Percentiles rank a stretch among this genome's conserved stretches.
These are phyloP conservation scores for Isoperla grammatica DNA, from an alignment of 2,888 invertebrate genomes.

Conservation along the genomic window DNA sequence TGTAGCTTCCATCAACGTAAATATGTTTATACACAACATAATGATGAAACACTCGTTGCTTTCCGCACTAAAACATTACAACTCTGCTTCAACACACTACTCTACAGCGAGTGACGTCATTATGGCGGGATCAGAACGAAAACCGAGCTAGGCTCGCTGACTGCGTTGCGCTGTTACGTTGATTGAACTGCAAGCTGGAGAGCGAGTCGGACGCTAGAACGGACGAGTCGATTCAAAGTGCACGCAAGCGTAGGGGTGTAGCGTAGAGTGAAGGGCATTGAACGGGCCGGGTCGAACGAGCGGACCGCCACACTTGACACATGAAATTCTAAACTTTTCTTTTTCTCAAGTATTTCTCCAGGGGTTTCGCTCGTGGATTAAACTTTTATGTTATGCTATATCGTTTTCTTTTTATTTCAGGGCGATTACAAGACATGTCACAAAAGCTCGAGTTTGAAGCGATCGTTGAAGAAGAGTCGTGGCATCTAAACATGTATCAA, in stretches of 20 bases:
- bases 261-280: conserved; percentile 3
- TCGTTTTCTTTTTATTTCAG: too few species aligned
- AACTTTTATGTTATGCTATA: too few species aligned
- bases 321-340: too few species aligned
- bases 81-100: conserved; percentile 44
- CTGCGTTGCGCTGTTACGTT: conserved; percentile 19
- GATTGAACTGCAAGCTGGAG: conserved; percentile 35
- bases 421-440: too few species aligned
- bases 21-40: conserved; percentile 39
- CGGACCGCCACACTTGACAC: too few species aligned
- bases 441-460: too few species aligned
- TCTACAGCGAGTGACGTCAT: conserved; percentile 49
- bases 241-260: conserved; percentile 30
- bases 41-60: conserved; percentile 27
- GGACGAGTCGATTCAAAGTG: conserved; percentile 33
- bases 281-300: too few species aligned
- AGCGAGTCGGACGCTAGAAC: conserved; percentile 31
- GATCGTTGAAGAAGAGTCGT: too few species aligned
- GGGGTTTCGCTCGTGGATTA: too few species aligned
- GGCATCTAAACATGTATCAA: too few species aligned
- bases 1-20: conserved; percentile 44
- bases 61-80: conserved; percentile 29
- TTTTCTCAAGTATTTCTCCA: too few species aligned
- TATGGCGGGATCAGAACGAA: conserved; percentile 45
- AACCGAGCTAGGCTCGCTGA: conserved; percentile 31